Evolutionary conservation across 2,797 vertebrate genomes (phyloP).

Genomic region (Chanos chanos): DNA sequence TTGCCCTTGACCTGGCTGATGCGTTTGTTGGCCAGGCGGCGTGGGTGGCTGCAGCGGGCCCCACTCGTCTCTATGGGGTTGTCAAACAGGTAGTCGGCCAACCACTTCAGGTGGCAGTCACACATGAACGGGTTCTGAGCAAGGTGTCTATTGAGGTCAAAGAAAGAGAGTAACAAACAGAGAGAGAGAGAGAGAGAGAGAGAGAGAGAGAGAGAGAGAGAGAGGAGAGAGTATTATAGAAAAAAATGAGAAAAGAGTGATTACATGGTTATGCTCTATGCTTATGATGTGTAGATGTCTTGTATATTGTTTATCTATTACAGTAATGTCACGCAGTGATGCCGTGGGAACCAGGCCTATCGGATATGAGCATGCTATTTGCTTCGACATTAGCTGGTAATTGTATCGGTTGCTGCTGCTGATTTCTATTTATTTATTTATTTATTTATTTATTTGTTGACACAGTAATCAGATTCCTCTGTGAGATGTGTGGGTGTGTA

Average conservation of each 20-base stretch:
- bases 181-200: background rate
- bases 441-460: no score
- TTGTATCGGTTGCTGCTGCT: no score
- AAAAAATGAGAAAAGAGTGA: background rate
- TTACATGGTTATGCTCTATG: no score
- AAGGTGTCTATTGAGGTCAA: conserved; percentile 79
- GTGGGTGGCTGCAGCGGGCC: conserved; percentile 93
- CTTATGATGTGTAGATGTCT: no score
- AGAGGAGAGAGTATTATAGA: background rate
- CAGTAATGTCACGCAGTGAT: no score
- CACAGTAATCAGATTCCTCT: no score
- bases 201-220: background rate
- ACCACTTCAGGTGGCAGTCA: conserved; percentile 98
- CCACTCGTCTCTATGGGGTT: conserved; percentile 99
- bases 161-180: conserved; percentile 3
- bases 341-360: no score
- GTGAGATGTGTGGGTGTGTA: conserved; percentile 3
- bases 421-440: no score
- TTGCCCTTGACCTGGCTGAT: conserved; percentile 99
- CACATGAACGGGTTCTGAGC: conserved; percentile 99
- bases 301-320: no score
- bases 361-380: no score
- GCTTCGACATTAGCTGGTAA: no score
- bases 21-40: conserved; percentile 95
- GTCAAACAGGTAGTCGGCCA: conserved; percentile 97